Base-by-base conservation (phyloP, 2,797 vertebrate species). In the Falco concolor region DNA sequence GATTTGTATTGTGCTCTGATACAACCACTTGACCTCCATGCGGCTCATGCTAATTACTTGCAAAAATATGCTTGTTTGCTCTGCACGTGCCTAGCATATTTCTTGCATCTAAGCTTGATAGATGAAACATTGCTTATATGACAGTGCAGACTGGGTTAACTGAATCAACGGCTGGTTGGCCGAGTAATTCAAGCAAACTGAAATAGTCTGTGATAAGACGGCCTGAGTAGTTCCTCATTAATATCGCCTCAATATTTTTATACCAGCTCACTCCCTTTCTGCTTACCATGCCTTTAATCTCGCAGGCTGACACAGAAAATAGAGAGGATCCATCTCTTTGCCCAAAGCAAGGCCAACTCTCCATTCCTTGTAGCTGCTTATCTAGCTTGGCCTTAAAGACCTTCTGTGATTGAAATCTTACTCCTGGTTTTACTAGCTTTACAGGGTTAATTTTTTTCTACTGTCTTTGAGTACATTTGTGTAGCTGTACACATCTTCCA, bases 11-110 rank as follows among this genome's bases (percentile, higher is more conserved):
- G 65, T 73, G 75, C 79, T 78, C 59, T 50, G 69, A 42, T 93
- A 93, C 84, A 53, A 65, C 30, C 7, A 5, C 81, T 93, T 74
- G 92, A 96, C 95, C 95, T 92, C 75, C 2, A 49, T 36, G 63
- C 90, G 90, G 68, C 24, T 95, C 80, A 57, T 90, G 92, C 74
- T 94, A 90, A 96, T 89, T 64, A 49, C 36, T 42, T 85, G 67
- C 57, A 85, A 64, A 75, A 89, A 90, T 19, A 80, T 27, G 36
- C 32, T 84, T 79, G 75, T 70, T 90, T 67, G 68, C 32, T 34
- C 78, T 0, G 0, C 34, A 65, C 4, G 0, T 86, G 94, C 85
- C 88, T 69, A 38, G 89, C 77, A 77, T 70, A 59, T 49, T 95
- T 82, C 88, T 76, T 74, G 34, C 65, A 25, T 54, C 84, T 70